A percentile compares a stretch with the other conserved stretches of the same genome.
Conservation (phyloP, 23 tunicate species). For the Clavelina lepadiformis region DNA sequence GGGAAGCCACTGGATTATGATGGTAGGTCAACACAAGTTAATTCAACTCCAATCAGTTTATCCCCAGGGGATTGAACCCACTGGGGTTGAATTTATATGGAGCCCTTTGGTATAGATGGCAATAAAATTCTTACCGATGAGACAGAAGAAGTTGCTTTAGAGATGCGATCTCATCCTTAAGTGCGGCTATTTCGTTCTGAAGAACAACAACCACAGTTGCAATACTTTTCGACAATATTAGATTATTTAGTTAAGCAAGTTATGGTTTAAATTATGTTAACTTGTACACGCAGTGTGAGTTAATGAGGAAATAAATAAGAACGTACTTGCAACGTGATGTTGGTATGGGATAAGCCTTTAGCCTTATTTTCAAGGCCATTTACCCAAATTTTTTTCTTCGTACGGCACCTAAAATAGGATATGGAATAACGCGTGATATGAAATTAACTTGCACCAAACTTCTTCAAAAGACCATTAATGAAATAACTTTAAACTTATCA, state of each 20-base stretch:
- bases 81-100: not conserved
- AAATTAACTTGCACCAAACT: too few relatives aligned
- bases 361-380: conserved; percentile 81
- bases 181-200: conserved; percentile 77
- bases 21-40: too few relatives aligned
- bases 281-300: too few relatives aligned
- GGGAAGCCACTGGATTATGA: not conserved
- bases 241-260: too few relatives aligned
- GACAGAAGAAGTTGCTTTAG: conserved; percentile 85
- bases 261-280: too few relatives aligned
- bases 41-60: too few relatives aligned
- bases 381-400: conserved; percentile 89
- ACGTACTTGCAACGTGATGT: conserved; percentile 66
- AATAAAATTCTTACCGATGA: conserved; percentile 47
- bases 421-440: not conserved
- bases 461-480: not conserved
- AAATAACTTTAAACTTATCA: not conserved
- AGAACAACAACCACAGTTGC: too few relatives aligned
- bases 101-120: not conserved
- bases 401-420: conserved; percentile 60
- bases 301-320: too few relatives aligned
- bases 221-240: too few relatives aligned
- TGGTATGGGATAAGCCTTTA: conserved; percentile 55
- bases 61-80: too few relatives aligned
- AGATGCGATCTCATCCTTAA: conserved; percentile 88